Percentiles rank a stretch among this genome's conserved stretches.
Conservation (phyloP, 2,888 invertebrate genomes). For the Agonopterix arenella region DNA sequence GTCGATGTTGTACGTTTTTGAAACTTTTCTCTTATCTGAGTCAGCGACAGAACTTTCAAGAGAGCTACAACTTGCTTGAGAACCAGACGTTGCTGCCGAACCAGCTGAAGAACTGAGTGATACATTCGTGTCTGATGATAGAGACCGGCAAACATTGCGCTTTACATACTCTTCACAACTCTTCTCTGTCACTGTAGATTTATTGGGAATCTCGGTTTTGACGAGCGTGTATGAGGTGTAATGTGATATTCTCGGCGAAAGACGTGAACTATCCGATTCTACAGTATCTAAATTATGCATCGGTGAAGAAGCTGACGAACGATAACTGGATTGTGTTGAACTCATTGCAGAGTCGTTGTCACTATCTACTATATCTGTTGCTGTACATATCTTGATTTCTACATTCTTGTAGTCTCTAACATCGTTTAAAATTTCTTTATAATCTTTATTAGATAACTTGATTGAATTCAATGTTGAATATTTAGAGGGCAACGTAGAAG, state of each 20-base stretch:
- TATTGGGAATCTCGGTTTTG: slow-evolving; percentile 58
- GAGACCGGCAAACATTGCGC: slow-evolving; percentile 79
- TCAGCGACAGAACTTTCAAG: slow-evolving; percentile 80
- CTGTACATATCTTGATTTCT: slow-evolving; percentile 64
- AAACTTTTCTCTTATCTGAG: slow-evolving; percentile 80
- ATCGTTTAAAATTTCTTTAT: slow-evolving; percentile 45
- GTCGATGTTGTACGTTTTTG: slow-evolving; percentile 88
- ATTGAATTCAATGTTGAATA: slow-evolving; percentile 23
- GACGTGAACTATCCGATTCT: slow-evolving; percentile 73
- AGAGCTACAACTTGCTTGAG: slow-evolving; percentile 83
- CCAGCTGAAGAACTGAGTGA: slow-evolving; percentile 82
- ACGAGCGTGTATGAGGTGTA: slow-evolving; percentile 57
- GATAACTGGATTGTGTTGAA: slow-evolving; percentile 87
- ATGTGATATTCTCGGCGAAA: slow-evolving; percentile 64
- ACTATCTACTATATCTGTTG: slow-evolving; percentile 80
- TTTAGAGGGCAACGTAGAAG: slow-evolving; percentile 30
- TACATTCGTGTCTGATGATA: slow-evolving; percentile 84
- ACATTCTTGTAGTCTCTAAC: slow-evolving; percentile 57
- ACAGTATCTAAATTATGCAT: slow-evolving; percentile 79
- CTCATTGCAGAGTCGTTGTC: slow-evolving; percentile 94
- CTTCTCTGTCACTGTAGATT: slow-evolving; percentile 46
- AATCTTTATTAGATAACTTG: slow-evolving; percentile 39
- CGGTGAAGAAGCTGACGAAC: slow-evolving; percentile 86
- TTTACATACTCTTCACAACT: slow-evolving; percentile 65
- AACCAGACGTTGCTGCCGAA: slow-evolving; percentile 84